phyloP scores from a whole-genome alignment of 2,113 vertebrate species.

The Gallinago undulata region DNA sequence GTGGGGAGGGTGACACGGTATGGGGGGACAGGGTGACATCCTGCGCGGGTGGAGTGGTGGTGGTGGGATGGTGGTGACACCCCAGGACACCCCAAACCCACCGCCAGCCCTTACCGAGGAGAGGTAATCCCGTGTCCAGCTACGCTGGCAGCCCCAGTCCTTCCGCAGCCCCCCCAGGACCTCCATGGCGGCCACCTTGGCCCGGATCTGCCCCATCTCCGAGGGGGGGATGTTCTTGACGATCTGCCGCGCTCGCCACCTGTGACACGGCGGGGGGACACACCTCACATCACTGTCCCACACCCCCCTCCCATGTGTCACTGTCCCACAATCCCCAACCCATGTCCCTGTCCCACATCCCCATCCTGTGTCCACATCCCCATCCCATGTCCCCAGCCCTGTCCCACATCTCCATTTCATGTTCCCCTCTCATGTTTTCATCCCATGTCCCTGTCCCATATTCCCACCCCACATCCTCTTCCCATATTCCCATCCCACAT shows the following conservation, averaged over 20 bases:
- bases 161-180: conserved; percentile 78
- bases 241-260: conserved; percentile 90
- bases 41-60: too few species aligned
- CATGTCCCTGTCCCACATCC: background rate
- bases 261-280: conserved; percentile 29
- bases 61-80: background rate
- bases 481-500: background rate
- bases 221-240: conserved; percentile 93
- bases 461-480: background rate
- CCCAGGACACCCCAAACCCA: background rate
- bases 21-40: background rate
- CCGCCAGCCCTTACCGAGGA: conserved; percentile 75
- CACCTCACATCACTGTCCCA: too few species aligned
- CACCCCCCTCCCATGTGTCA: too few species aligned
- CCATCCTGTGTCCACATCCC: too few species aligned
- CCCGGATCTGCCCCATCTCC: conserved; percentile 86
- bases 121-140: conserved; percentile 88
- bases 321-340: too few species aligned
- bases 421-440: background rate
- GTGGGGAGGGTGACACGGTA: rapidly evolving
- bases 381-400: too few species aligned
- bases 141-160: conserved; percentile 81
- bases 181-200: conserved; percentile 86
- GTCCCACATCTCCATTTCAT: background rate
- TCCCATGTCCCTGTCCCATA: background rate